Conservation (phyloP, 2,797 vertebrate genomes). For the Enteromius viviparus region DNA sequence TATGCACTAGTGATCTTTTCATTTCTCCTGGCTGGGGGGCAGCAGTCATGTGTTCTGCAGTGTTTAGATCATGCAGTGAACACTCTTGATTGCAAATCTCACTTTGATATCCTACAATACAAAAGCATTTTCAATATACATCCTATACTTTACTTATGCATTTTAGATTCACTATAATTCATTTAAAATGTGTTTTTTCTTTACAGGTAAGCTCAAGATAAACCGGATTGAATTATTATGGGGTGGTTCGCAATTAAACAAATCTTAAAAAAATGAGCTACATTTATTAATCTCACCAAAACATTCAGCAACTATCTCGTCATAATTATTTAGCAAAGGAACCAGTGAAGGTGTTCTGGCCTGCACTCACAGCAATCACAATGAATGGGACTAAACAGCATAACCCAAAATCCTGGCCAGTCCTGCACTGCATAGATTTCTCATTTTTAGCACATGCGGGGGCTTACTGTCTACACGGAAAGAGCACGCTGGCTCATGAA, state of each 20-base stretch:
- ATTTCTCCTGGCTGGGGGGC: slow-evolving; percentile 62
- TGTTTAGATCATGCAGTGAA: slow-evolving; percentile 41
- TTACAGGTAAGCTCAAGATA: background rate
- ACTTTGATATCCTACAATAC: background rate
- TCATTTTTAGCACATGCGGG: slow-evolving; percentile 39
- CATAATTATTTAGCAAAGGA: background rate
- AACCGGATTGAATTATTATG: background rate
- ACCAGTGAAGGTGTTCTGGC: background rate
- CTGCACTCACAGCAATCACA: slow-evolving; percentile 24
- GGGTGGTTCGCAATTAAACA: background rate
- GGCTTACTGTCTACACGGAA: slow-evolving; percentile 36
- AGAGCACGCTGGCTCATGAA: slow-evolving; percentile 44
- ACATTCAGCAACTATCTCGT: background rate
- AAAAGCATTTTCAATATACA: slow-evolving; percentile 16
- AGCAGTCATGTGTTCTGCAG: slow-evolving; percentile 66
- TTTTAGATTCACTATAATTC: background rate
- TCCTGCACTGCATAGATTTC: slow-evolving; percentile 30
- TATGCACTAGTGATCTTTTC: slow-evolving; percentile 63
- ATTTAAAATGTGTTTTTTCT: background rate
- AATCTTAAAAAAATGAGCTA: background rate
- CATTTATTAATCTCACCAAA: background rate
- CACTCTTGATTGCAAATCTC: background rate
- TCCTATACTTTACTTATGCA: background rate
- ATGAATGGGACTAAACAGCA: slow-evolving; percentile 6
- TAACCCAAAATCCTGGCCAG: slow-evolving; percentile 44